Conservation (phyloP, 2,797 vertebrate genomes). For the Myoxocephalus aenaeus region DNA sequence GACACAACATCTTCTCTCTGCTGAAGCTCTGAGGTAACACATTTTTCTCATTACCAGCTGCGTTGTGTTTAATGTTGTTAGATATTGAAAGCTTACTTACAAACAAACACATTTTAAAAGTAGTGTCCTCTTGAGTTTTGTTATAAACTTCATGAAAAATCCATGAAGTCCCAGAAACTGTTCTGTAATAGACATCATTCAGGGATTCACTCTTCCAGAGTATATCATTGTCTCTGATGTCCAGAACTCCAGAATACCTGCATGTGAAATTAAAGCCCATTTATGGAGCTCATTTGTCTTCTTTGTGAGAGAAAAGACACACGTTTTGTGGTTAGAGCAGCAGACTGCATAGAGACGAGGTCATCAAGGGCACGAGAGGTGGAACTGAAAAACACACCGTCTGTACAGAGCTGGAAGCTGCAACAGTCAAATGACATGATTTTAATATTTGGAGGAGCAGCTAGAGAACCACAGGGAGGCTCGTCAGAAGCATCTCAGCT, state of each 20-base stretch:
- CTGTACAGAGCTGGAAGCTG: not conserved
- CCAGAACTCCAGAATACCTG: not conserved
- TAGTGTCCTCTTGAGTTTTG: not conserved
- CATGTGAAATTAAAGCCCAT: not conserved
- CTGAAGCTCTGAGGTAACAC: not conserved
- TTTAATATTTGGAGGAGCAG: no score
- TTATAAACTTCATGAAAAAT: not conserved
- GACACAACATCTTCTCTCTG: not conserved
- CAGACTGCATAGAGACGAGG: not conserved
- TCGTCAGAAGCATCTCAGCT: not conserved
- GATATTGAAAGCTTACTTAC: not conserved
- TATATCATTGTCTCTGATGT: not conserved
- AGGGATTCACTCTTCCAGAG: not conserved
- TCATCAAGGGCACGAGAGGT: not conserved
- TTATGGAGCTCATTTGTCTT: not conserved
- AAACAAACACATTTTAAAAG: not conserved
- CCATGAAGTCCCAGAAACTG: not conserved
- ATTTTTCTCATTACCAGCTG: not conserved
- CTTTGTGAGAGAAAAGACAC: not conserved
- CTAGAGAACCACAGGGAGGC: not conserved
- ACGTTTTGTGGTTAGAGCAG: no score
- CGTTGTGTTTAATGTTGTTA: not conserved
- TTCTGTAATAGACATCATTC: not conserved
- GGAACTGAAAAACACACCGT: no score
- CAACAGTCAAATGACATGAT: not conserved